Evolutionary conservation across 2,888 invertebrate species (phyloP), one percentile per base, ranked within the genome.

Genomic region (Tenthredo livida): DNA sequence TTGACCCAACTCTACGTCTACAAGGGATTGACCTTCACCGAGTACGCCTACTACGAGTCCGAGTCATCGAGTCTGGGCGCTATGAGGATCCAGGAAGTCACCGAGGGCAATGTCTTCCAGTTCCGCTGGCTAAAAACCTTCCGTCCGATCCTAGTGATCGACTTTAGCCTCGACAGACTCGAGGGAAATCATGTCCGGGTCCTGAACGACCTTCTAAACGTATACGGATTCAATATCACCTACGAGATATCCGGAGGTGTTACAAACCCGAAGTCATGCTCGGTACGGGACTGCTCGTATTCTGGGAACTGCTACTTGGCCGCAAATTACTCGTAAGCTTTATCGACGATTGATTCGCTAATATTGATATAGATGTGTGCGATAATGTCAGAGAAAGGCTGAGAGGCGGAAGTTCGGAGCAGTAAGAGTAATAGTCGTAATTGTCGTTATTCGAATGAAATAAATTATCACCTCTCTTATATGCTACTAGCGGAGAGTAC

Each of bases 211-310:
- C 95, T 98, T 47, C 94, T 98, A 86, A 96, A 98, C 87, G 97
- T 98, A 65, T 98, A 97, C 91, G 98, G 98, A 17, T 98, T 98
- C 94, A 98, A 98, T 94, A 96, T 98, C 89, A 98, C 98, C 40
- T 98, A 98, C 92, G 97, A 98, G 91, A 96, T 98, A 88, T 93
- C 94, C n/a, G 94, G 94, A 5, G 94, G 93, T 4, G 94, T 94
- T 33, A 90, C 92, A 7, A 94, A 95, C 88, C 89, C 93, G 1
- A 94, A 95, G 75, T 95, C 96, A 33, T 98, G 98, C 93, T 97
- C 97, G 86, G 96, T 97, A 85, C 95, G 96, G 88, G 96, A 96
- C 89, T 98, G 98, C 91, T 96, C 98, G 0, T 97, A 97, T 88
- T 95, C 97, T n/a, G 98, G 98, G 17, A 96, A 97, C 92, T 98